Evolutionary conservation across 2,113 vertebrate genomes (phyloP), one percentile per base, ranked within the genome.

Genomic region (Oncorhynchus tshawytscha): DNA sequence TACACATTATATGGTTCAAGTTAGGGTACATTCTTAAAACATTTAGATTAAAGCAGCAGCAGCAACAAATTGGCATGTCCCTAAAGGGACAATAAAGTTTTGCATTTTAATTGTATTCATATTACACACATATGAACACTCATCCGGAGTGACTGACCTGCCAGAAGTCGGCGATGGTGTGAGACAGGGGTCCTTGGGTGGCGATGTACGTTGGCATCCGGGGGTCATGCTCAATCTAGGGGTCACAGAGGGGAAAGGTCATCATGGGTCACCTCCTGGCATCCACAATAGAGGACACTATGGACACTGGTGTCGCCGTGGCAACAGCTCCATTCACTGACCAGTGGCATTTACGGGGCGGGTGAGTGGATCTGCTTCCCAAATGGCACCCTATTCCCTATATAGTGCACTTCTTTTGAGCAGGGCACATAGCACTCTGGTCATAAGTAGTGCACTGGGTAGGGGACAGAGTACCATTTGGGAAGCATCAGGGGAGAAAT

Each of bases 81-180:
- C 60, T 22, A 25, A 27, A 29, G 7, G 22, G 25, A 25, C 22
- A 25, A 67, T 62, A n/a, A 24, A 1, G 2, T 22, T 62, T n/a
- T 7, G 7, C 59, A 22, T 62, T 62, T 22, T 9, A 62, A 62
- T 1, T 68, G 15, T 39, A 34, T 68, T 70, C 34, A 9, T 24
- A 49, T 49, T 49, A 3, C 68, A 64, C 12, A 24, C 45, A 73
- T 20, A 54, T n/a, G 27, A 25, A 66, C 57, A 48, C 49, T 72
- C 60, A 80, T 59, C 51, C 6, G 73, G 34, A 57, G 12, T 70
- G 31, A 66, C 90, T 84, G 73, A 97, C 98, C 95, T 99, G 98
- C 98, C 98, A 99, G 94, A 99, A 99, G 92, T 99, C 97, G 3
- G 98, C 94, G 16, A 99, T 99, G 80, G 97, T 99, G 85, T 99